Evolutionary conservation across 2,888 invertebrate species (phyloP).

Genomic region (Protodeltote pygarga): DNA sequence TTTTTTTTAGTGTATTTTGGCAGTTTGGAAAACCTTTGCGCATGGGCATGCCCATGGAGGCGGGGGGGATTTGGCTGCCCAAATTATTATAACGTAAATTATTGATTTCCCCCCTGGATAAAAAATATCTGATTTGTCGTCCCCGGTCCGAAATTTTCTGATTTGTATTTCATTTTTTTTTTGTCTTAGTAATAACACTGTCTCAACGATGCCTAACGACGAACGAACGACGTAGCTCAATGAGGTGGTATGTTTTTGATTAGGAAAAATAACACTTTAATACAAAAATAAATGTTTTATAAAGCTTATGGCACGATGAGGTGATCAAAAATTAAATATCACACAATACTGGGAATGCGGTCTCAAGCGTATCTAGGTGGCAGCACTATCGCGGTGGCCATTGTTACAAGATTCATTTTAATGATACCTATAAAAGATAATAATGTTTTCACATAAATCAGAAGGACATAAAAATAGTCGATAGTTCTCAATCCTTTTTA

Average conservation of each 20-base stretch:
- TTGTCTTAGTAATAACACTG: conserved; percentile 38
- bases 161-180: not conserved
- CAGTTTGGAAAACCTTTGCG: no score
- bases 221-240: conserved; percentile 33
- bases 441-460: no score
- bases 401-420: not conserved
- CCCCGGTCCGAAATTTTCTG: no score
- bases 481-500: not conserved
- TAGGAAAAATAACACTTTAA: conserved; percentile 20
- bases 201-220: conserved; percentile 10
- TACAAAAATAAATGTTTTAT: conserved; percentile 29
- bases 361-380: conserved; percentile 28
- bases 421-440: no score
- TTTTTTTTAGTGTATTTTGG: no score
- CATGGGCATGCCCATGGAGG: no score
- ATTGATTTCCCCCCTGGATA: no score
- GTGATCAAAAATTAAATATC: conserved; percentile 23
- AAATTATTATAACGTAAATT: no score
- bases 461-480: no score
- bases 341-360: conserved; percentile 10
- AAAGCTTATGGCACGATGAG: conserved; percentile 49
- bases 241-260: conserved; percentile 29
- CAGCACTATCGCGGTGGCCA: not conserved
- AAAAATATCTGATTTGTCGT: no score
- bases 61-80: no score